Base-by-base conservation (phyloP, 1,140 invertebrate species). In the Goniozus legneri region DNA sequence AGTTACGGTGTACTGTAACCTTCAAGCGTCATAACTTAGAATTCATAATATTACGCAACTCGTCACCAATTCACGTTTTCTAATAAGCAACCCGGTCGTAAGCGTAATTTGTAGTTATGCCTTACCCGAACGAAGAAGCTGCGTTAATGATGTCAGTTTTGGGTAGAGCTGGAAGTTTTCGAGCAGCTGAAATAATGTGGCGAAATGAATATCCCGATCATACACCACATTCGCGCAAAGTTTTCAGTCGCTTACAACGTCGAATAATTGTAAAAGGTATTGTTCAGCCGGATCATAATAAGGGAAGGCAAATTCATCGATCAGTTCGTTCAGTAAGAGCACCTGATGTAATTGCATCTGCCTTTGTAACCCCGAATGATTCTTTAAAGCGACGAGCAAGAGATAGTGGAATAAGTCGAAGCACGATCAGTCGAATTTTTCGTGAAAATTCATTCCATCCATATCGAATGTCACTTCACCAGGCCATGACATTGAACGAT, bases 61-160 rank as follows among this genome's bases (percentile, higher is more conserved):
- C n/a, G n/a, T n/a, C n/a, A n/a, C n/a, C n/a, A n/a, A n/a, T n/a
- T n/a, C n/a, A n/a, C n/a, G n/a, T n/a, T n/a, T n/a, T n/a, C n/a
- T n/a, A n/a, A n/a, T n/a, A n/a, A n/a, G n/a, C n/a, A n/a, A n/a
- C n/a, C n/a, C n/a, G n/a, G n/a, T n/a, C n/a, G n/a, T n/a, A n/a
- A n/a, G n/a, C n/a, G n/a, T n/a, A n/a, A n/a, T n/a, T n/a, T n/a
- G n/a, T n/a, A n/a, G n/a, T n/a, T n/a, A n/a, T n/a, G n/a, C n/a
- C n/a, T n/a, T n/a, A n/a, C n/a, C n/a, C n/a, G n/a, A n/a, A n/a
- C n/a, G n/a, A n/a, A n/a, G n/a, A n/a, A n/a, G n/a, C n/a, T n/a
- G n/a, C n/a, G n/a, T n/a, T 31, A 19, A 43, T 20, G 30, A 2
- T 42, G 27, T n/a, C 14, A 43, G 30, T 43, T 43, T 43, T 43